Base-by-base conservation (phyloP, 2,888 invertebrate species). In the Magallana nippona region DNA sequence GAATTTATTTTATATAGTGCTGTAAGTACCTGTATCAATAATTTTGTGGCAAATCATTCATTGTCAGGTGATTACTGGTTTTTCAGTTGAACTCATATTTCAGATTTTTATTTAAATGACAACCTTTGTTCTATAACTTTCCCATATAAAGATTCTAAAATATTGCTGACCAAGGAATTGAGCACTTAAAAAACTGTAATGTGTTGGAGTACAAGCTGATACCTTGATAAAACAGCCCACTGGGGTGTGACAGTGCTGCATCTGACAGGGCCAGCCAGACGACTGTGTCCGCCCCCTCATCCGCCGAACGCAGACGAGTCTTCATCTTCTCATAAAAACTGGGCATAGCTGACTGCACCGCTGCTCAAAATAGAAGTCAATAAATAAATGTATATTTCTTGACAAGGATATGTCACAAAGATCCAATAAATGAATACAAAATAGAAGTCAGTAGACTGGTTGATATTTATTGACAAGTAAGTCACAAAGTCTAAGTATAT, bases 251-350 rank as follows among this genome's bases (percentile, higher is more conserved):
- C 1, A 90, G 83, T 1, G 93, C 93, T 11, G 93, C 90, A 0
- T 91, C 89, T 15, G 94, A 92, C 17, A 95, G 86, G 19, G 95
- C 94, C 57, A 95, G 89, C 95, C 95, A 95, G 2, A 95, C 88
- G 0, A 94, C 90, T 0, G 95, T 95, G 87, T 95, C 95, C 13
- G 95, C 95, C 1, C 95, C 95, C 89, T 95, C 93, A 60, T 93
- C 94, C 10, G 94, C 89, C 5, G 94, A 94, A 58, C 95, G 89
- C 82, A 95, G 90, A 58, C 91, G 89, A 55, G 93, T 91, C 91
- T 95, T 94, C 94, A 95, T 94, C 83, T 93, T 94, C n/a, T 91
- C 91, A 89, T 95, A 93, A 87, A 95, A 95, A 44, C 93, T 93
- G 15, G 92, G 93, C 91, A 93, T 91, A 5, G 95, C 91, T 10